Conservation (phyloP, 2,797 vertebrate genomes). For the Xenentodon cancila region DNA sequence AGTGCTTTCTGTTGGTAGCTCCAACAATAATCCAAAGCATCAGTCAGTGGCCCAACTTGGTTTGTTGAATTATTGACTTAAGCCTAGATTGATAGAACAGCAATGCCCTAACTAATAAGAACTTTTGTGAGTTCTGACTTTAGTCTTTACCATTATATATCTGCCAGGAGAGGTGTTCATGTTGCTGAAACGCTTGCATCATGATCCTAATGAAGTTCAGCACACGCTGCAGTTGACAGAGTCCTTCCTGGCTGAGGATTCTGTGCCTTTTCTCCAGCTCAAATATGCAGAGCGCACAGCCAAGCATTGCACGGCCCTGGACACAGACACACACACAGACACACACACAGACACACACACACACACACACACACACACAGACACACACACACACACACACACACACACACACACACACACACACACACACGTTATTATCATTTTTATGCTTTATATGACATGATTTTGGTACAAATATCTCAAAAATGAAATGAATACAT, state of each 20-base stretch:
- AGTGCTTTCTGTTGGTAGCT: no score
- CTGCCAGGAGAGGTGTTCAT: conserved; percentile 90
- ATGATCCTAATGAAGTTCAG: conserved; percentile 84
- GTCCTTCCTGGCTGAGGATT: conserved; percentile 72
- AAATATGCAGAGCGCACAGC: conserved; percentile 85
- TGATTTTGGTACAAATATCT: conserved; percentile 12
- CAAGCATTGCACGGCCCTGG: conserved; percentile 88
- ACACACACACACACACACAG: conserved; percentile 30
- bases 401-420: conserved; percentile 35
- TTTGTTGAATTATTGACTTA: not conserved
- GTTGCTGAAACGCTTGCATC: conserved; percentile 90
- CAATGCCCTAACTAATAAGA: no score
- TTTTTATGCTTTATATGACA: not conserved
- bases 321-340: conserved; percentile 36
- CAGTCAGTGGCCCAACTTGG: no score
- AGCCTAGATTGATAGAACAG: not conserved
- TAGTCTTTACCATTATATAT: conserved; percentile 88
- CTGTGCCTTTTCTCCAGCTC: conserved; percentile 81
- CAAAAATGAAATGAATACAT: conserved; percentile 6
- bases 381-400: conserved; percentile 32
- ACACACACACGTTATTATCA: conserved; percentile 19
- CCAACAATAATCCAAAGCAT: no score
- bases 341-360: conserved; percentile 18
- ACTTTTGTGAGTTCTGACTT: not conserved
- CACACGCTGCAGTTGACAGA: conserved; percentile 83